phyloP scores from a whole-genome alignment of 2,797 vertebrate genomes.

The Gobio occitaniae region DNA sequence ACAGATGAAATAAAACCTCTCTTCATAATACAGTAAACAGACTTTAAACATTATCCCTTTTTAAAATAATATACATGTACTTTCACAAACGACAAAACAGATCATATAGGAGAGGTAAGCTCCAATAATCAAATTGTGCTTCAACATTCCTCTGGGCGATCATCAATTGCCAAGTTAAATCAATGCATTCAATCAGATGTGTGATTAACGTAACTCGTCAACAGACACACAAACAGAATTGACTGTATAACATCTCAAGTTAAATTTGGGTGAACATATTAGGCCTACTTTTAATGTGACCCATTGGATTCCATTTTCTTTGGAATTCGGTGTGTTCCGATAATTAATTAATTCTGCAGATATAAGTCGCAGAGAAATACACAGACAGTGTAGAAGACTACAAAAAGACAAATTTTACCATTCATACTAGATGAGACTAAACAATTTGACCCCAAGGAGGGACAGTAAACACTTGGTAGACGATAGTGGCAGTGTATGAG shows the following conservation, averaged over 20 bases:
- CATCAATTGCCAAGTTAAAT: background rate
- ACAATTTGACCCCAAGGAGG: background rate
- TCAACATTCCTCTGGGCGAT: background rate
- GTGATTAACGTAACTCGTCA: background rate
- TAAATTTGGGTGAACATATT: background rate
- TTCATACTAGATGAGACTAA: background rate
- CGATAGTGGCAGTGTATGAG: background rate
- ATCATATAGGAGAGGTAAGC: background rate
- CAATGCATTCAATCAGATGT: background rate
- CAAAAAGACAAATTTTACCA: background rate
- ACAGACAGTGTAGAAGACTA: background rate
- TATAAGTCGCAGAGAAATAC: background rate
- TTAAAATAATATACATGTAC: constrained; percentile 6
- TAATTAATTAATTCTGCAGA: background rate
- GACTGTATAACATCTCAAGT: background rate
- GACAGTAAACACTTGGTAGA: background rate
- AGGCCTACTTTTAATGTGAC: background rate
- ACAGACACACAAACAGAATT: background rate
- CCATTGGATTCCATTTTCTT: background rate
- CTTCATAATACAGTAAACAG: constrained; percentile 13
- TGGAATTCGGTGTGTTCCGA: background rate
- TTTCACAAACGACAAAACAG: background rate
- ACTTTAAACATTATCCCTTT: background rate
- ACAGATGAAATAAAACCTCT: constrained; percentile 55
- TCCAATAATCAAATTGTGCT: constrained; percentile 11